Conservation (phyloP, 2,888 invertebrate species). For the Lasius fuliginosus region DNA sequence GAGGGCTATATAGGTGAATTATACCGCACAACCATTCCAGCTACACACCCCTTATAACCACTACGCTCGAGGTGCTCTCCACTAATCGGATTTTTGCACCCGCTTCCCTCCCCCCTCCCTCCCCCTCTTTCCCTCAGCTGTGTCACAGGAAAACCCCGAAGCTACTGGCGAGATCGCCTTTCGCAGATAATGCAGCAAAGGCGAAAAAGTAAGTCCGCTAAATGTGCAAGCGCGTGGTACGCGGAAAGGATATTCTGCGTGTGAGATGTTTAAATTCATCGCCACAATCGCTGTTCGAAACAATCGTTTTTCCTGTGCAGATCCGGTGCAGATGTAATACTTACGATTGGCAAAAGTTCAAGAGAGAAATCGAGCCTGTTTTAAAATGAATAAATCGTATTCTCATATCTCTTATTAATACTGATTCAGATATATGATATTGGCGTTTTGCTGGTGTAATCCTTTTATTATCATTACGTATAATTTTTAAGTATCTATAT, state of each 20-base stretch:
- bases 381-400: not conserved
- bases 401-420: not conserved
- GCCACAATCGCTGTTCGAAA: constrained; percentile 36
- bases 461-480: not conserved
- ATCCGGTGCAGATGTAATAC: not conserved
- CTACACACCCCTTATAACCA: constrained; percentile 55
- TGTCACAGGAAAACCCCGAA: constrained; percentile 50
- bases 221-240: constrained; percentile 5
- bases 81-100: constrained; percentile 75
- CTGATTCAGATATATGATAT: not conserved
- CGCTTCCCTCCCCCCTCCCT: not conserved
- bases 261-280: constrained; percentile 46
- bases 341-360: not conserved
- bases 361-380: not conserved
- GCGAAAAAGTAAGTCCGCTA: constrained; percentile 39
- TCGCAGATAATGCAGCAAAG: constrained; percentile 64
- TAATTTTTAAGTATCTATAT: not conserved
- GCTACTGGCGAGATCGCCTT: constrained; percentile 58
- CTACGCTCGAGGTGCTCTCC: constrained; percentile 58
- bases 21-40: constrained; percentile 57
- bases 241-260: not conserved
- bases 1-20: constrained; percentile 56
- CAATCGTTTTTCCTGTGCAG: constrained; percentile 31
- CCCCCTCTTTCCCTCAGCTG: not conserved
- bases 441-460: too few species aligned